A percentile compares a stretch with the other conserved stretches of the same genome.
Evolutionary conservation across 2,113 vertebrate species (phyloP).

Genomic region (Andinoacara biseriatus): DNA sequence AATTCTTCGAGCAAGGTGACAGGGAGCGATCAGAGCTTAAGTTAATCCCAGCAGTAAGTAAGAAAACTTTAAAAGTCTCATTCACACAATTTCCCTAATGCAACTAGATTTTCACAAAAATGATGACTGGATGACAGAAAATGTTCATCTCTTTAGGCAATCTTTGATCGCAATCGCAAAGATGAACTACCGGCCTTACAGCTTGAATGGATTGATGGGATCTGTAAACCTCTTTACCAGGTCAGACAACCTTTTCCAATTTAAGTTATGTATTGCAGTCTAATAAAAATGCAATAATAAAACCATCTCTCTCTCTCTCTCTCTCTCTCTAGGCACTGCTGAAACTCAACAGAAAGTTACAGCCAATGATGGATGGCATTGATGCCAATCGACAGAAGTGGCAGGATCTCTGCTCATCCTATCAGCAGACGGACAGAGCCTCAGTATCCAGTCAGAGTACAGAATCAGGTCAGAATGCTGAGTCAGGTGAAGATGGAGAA

Average conservation of each 20-base stretch:
- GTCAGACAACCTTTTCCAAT: conserved; percentile 69
- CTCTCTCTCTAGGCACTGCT: conserved; percentile 69
- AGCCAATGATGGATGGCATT: conserved; percentile 83
- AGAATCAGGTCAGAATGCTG: conserved; percentile 35
- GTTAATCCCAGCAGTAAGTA: conserved; percentile 92
- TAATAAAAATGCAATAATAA: background rate
- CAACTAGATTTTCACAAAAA: background rate
- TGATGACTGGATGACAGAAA: background rate
- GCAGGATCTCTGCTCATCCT: conserved; percentile 78
- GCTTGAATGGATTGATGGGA: conserved; percentile 97
- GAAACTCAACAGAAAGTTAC: conserved; percentile 81
- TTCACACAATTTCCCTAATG: background rate
- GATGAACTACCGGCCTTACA: conserved; percentile 95
- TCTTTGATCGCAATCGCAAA: conserved; percentile 99
- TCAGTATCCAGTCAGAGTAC: conserved; percentile 50
- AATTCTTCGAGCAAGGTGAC: conserved; percentile 99
- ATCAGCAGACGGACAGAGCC: conserved; percentile 61
- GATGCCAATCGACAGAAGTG: conserved; percentile 80
- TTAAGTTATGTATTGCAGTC: background rate
- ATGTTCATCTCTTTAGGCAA: conserved; percentile 82
- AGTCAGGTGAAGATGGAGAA: conserved; percentile 22
- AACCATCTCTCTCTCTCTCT: background rate
- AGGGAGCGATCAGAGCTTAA: conserved; percentile 95
- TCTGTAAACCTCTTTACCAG: conserved; percentile 95
- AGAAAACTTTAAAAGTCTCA: background rate